A percentile compares a stretch with the other conserved stretches of the same genome.
These are phyloP conservation scores for Macroglossus sobrinus DNA, from an alignment of 2,113 vertebrate genomes.

Conservation along the genomic window DNA sequence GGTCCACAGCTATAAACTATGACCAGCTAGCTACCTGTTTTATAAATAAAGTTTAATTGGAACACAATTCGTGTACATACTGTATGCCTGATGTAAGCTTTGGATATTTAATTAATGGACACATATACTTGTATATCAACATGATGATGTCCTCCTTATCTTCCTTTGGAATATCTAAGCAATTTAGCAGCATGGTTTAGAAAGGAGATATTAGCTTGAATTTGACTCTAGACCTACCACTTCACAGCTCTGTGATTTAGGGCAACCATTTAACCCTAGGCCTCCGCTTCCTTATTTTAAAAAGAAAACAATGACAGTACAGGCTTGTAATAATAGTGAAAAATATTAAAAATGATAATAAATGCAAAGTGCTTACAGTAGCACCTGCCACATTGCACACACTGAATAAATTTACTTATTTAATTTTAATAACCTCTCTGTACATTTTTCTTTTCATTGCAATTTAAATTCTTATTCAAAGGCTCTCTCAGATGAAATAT, in stretches of 20 bases:
- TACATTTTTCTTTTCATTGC: background rate
- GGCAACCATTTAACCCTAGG: rapidly evolving
- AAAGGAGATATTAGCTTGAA: background rate
- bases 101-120: background rate
- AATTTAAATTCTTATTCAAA: background rate
- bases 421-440: background rate
- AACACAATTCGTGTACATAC: background rate
- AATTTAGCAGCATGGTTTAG: background rate
- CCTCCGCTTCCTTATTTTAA: background rate
- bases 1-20: background rate
- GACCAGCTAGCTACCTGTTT: background rate
- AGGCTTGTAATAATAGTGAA: background rate
- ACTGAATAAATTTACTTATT: background rate
- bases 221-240: background rate
- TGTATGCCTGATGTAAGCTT: background rate
- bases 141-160: background rate
- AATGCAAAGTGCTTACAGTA: background rate
- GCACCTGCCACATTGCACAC: rapidly evolving
- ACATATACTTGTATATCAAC: background rate
- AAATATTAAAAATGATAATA: background rate
- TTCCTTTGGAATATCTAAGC: background rate
- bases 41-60: background rate
- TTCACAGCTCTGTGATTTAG: background rate
- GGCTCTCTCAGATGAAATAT: background rate
- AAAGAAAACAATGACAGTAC: background rate